A percentile compares a stretch with the other conserved stretches of the same genome.
Evolutionary conservation across 2,888 invertebrate species (phyloP).

Genomic region (Mimachlamys varia): DNA sequence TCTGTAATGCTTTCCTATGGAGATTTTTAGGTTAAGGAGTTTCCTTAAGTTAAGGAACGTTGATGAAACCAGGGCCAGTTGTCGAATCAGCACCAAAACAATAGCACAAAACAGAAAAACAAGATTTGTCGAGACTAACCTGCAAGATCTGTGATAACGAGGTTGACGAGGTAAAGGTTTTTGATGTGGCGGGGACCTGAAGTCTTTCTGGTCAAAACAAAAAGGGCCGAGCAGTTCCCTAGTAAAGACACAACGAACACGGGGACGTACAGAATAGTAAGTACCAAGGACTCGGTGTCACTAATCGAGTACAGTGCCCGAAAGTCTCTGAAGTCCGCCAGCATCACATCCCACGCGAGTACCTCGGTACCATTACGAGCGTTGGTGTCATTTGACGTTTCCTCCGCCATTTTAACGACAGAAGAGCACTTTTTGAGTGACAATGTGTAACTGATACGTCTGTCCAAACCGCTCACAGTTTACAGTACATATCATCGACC

Average conservation of each 20-base stretch:
- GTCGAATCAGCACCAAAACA: too few relatives aligned
- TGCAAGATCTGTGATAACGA: neutral
- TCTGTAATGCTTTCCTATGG: too few relatives aligned
- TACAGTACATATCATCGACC: neutral
- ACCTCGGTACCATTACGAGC: neutral
- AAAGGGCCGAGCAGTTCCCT: neutral
- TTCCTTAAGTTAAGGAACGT: too few relatives aligned
- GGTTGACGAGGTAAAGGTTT: neutral
- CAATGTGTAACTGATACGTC: neutral
- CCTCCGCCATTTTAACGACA: neutral
- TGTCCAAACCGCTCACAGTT: neutral
- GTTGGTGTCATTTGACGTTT: neutral
- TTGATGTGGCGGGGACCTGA: neutral
- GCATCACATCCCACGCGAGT: neutral
- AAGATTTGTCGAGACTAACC: neutral
- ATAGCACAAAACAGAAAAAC: too few relatives aligned
- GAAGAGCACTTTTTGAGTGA: neutral
- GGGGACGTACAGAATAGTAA: neutral
- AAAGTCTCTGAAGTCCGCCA: neutral
- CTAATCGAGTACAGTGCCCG: neutral
- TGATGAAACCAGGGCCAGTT: too few relatives aligned
- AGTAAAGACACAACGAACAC: neutral
- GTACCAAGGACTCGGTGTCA: neutral
- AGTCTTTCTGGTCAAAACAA: neutral
- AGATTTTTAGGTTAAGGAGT: too few relatives aligned